Evolutionary conservation across 2,797 vertebrate genomes (phyloP), one percentile per base, ranked within the genome.

Genomic region (Discoglossus pictus): DNA sequence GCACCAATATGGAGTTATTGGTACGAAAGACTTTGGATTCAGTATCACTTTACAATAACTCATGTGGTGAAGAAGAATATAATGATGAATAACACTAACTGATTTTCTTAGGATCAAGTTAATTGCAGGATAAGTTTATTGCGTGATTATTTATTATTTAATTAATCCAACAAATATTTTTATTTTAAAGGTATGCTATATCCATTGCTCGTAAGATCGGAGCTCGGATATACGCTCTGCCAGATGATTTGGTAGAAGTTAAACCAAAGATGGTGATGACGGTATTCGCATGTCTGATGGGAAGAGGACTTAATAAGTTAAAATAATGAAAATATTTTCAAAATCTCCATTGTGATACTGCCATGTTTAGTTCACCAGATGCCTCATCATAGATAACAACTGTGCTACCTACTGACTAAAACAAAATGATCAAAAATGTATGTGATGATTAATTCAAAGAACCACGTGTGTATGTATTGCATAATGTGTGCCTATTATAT

Each of bases 251-350:
- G 34, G 92, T 98, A 73, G 92, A 97, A 76, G 93, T 99, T 76
- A 98, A 98, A 62, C 93, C 95, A 69, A 97, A 96, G 89, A 99
- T 99, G 97, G 97, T 99, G 81, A 88, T 99, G 92, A 99, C 97
- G 0, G 82, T 99, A 74, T 99, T 98, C 35, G 96, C 96, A 20
- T 94, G 93, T 80, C 90, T 99, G 76, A 99, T 99, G 97, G 97
- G 92, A 68, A 89, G 89, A 72, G 86, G 91, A 76, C 73, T 95
- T 74, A 96, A 95, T 81, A 95, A 90, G 85, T 78, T 80, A 60
- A 80, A 88, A 82, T 88, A 84, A 85, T 70, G 44, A 75, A 73
- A 60, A 61, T 0, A 21, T 16, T 12, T 27, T 44, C 36, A 25
- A 61, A n/a, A 13, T 2, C 48, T 13, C 6, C 20, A 15, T 16